Conservation (phyloP, 35 echinoderm and acorn worm species). For the Stichopus chloronotus region DNA sequence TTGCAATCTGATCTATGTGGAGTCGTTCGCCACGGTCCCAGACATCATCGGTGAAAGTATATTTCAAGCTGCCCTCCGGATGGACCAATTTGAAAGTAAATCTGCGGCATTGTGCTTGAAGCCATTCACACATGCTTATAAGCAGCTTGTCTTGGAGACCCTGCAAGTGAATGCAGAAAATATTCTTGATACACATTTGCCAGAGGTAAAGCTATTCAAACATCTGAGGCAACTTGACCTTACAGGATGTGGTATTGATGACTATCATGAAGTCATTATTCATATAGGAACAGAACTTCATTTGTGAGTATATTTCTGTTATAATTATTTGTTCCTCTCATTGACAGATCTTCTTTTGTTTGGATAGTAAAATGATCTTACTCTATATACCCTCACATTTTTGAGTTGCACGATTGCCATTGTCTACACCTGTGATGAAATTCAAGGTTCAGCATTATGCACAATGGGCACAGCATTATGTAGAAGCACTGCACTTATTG, state of each 20-base stretch:
- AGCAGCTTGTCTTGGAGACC: background rate
- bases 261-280: slow-evolving; percentile 2
- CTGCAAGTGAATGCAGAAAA: background rate
- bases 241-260: background rate
- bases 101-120: background rate
- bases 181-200: background rate
- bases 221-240: background rate
- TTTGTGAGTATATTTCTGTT: background rate
- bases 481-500: too few relatives aligned
- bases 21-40: background rate
- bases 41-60: slow-evolving; percentile 17
- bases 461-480: background rate
- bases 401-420: background rate
- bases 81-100: slow-evolving; percentile 12
- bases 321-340: background rate
- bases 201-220: slow-evolving; percentile 1
- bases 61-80: slow-evolving; percentile 2
- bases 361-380: background rate
- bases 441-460: background rate
- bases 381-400: background rate
- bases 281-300: slow-evolving; percentile 11
- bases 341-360: background rate
- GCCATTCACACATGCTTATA: slow-evolving; percentile 31
- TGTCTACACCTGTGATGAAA: background rate
- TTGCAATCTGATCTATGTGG: slow-evolving; percentile 12